Conservation (phyloP, 2,888 invertebrate species). For the Metalampra italica region DNA sequence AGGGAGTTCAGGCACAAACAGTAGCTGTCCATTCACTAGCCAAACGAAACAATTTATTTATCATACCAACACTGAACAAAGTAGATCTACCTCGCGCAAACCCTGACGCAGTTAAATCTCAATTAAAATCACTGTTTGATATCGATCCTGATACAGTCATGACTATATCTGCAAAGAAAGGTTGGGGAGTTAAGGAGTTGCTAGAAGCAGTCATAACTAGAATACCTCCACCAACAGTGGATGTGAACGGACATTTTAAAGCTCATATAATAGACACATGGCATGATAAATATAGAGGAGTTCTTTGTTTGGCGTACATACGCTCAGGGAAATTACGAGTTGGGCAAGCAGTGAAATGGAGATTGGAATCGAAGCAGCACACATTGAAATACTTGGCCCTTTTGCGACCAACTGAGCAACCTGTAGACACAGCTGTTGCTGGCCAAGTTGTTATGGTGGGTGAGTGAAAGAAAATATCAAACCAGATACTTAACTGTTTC, state of each 20-base stretch:
- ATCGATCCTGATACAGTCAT: constrained; percentile 85
- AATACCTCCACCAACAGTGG: constrained; percentile 85
- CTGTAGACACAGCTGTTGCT: constrained; percentile 82
- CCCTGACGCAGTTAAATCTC: constrained; percentile 88
- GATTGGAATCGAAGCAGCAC: constrained; percentile 85
- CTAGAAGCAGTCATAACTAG: constrained; percentile 87
- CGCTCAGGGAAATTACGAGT: constrained; percentile 85
- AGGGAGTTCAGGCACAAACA: constrained; percentile 97
- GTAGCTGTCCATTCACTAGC: constrained; percentile 97
- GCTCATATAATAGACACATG: constrained; percentile 96
- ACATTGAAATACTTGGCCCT: constrained; percentile 88
- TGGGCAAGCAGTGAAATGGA: constrained; percentile 87
- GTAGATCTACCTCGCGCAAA: constrained; percentile 95
- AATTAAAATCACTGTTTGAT: constrained; percentile 89
- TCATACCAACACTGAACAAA: constrained; percentile 97
- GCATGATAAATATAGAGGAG: constrained; percentile 93
- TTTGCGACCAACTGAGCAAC: constrained; percentile 86
- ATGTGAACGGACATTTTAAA: constrained; percentile 81
- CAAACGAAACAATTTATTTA: constrained; percentile 86
- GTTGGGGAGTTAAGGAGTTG: constrained; percentile 88
- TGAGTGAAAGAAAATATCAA: constrained; percentile 32
- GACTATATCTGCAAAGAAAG: constrained; percentile 95
- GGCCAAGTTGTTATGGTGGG: constrained; percentile 96
- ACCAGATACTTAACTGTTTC: background rate
- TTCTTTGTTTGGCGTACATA: constrained; percentile 86